phyloP scores from a whole-genome alignment of 1,140 invertebrate genomes.

The Sitobion miscanthi region DNA sequence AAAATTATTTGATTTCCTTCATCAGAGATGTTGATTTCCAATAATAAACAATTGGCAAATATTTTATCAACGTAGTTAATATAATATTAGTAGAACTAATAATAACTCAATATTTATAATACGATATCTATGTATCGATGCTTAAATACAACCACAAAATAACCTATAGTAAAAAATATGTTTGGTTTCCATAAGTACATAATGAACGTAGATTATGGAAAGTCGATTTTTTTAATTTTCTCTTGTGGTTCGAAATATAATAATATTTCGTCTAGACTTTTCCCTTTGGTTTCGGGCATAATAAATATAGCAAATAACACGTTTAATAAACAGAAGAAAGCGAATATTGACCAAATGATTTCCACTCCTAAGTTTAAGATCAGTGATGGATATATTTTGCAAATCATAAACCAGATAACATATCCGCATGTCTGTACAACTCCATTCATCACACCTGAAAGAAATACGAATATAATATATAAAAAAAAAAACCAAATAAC shows the following conservation, averaged over 20 bases:
- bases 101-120: not conserved
- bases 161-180: not conserved
- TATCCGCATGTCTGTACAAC: not conserved
- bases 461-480: not conserved
- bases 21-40: not conserved
- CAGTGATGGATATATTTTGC: constrained; percentile 19
- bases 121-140: not conserved
- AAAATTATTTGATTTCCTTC: not conserved
- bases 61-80: not conserved
- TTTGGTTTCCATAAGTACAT: not conserved
- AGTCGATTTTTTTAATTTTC: not conserved
- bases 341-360: not conserved
- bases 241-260: not conserved
- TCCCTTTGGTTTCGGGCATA: constrained; percentile 31
- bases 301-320: not conserved
- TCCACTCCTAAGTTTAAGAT: not conserved
- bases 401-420: not conserved
- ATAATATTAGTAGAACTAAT: not conserved
- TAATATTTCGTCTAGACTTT: constrained; percentile 28
- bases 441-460: constrained; percentile 2
- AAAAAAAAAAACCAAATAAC: not conserved
- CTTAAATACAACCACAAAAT: not conserved
- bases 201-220: not conserved
- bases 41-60: not conserved
- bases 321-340: not conserved